Percentiles rank a stretch among this genome's conserved stretches.
Conservation (phyloP, 1,140 invertebrate genomes). For the Rhagoletis zephyria region DNA sequence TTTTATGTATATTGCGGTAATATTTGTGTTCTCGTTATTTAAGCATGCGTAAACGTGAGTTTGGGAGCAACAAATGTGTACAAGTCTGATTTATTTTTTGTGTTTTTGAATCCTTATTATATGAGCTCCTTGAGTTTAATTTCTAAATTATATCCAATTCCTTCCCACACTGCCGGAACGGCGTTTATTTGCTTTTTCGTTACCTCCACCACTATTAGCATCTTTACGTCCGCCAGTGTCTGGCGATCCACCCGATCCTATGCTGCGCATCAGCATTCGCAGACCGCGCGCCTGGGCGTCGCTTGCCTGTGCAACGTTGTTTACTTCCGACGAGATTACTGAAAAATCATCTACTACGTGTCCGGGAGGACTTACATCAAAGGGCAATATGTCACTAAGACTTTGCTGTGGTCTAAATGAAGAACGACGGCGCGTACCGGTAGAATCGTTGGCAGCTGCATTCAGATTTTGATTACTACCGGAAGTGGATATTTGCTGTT, state of each 20-base stretch:
- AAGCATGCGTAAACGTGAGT: too few species aligned
- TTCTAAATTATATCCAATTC: slow-evolving; percentile 69
- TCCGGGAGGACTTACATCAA: slow-evolving; percentile 79
- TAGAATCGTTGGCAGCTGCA: slow-evolving; percentile 61
- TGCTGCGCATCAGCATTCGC: slow-evolving; percentile 84
- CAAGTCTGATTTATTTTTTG: too few species aligned
- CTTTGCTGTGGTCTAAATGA: slow-evolving; percentile 75
- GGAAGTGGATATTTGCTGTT: slow-evolving; percentile 63
- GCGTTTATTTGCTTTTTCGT: slow-evolving; percentile 63
- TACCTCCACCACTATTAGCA: slow-evolving; percentile 33
- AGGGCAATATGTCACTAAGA: slow-evolving; percentile 76
- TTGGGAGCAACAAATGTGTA: too few species aligned
- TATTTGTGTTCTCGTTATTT: too few species aligned
- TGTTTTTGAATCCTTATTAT: too few species aligned
- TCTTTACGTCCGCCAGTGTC: slow-evolving; percentile 83
- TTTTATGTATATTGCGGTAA: too few species aligned
- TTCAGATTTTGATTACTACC: slow-evolving; percentile 60
- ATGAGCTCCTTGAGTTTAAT: too few species aligned
- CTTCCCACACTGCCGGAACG: slow-evolving; percentile 71
- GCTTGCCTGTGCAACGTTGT: slow-evolving; percentile 67
- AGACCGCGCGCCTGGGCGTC: slow-evolving; percentile 82
- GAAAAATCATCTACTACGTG: slow-evolving; percentile 94
- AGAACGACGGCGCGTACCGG: slow-evolving; percentile 74
- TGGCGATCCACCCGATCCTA: slow-evolving; percentile 84
- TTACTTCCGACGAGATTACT: slow-evolving; percentile 86